Percentiles rank a stretch among this genome's conserved stretches.
Conservation (phyloP, 2,113 vertebrate genomes). For the Hyaena hyaena region DNA sequence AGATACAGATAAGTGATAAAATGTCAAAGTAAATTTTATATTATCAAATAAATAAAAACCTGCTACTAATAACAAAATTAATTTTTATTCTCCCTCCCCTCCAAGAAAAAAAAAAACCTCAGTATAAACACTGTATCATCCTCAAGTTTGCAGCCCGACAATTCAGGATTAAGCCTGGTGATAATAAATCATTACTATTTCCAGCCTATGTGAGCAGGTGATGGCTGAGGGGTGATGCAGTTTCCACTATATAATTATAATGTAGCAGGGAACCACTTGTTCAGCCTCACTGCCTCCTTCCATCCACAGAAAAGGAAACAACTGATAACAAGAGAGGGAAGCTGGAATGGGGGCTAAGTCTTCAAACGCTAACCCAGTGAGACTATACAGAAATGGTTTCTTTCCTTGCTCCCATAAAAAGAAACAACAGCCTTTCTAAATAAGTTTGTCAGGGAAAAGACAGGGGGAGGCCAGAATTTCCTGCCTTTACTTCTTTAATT, state of each 20-base stretch:
- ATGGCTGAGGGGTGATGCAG: neutral
- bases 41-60: neutral
- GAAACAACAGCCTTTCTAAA: neutral
- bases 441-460: neutral
- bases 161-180: neutral
- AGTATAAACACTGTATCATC: neutral
- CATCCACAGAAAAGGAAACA: neutral
- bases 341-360: neutral
- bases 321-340: neutral
- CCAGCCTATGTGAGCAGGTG: neutral
- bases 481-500: neutral
- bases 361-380: neutral
- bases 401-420: neutral
- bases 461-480: neutral
- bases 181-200: neutral
- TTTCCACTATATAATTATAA: too few species aligned
- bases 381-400: neutral
- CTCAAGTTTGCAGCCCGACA: neutral
- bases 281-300: neutral
- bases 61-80: neutral
- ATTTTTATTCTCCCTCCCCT: neutral
- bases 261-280: neutral
- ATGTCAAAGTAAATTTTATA: slow-evolving; percentile 11
- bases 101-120: neutral
- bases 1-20: neutral